These are phyloP conservation scores for Scelioninae gen. 2 DNA, from an alignment of 2,888 invertebrate genomes.

Conservation along the genomic window DNA sequence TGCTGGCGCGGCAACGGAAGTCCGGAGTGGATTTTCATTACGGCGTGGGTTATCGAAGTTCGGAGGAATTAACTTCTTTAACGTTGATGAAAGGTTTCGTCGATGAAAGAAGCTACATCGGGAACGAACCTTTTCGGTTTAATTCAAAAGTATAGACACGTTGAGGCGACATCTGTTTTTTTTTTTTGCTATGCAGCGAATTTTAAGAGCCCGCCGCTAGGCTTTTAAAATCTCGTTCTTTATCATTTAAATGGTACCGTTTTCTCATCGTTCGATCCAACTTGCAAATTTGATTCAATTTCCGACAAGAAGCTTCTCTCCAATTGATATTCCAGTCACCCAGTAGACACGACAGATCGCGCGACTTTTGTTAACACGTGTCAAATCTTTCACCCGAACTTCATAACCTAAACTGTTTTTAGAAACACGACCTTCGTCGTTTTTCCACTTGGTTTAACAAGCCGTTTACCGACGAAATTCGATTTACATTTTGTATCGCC, in stretches of 20 bases:
- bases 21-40: too few species aligned
- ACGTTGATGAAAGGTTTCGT: constrained; percentile 81
- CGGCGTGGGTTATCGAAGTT: constrained; percentile 11
- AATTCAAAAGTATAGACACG: too few species aligned
- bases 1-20: constrained; percentile 32
- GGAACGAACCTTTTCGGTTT: too few species aligned
- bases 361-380: constrained; percentile 50
- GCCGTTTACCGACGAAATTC: constrained; percentile 23
- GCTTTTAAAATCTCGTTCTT: too few species aligned
- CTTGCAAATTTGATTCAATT: too few species aligned
- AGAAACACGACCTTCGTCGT: constrained; percentile 27
- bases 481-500: constrained; percentile 30
- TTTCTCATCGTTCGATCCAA: too few species aligned
- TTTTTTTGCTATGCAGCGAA: too few species aligned
- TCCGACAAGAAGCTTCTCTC: too few species aligned
- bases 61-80: constrained; percentile 11
- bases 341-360: constrained; percentile 39
- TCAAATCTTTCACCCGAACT: constrained; percentile 43
- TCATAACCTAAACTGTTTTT: constrained; percentile 46
- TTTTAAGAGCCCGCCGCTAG: too few species aligned
- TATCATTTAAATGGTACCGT: too few species aligned
- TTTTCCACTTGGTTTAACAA: constrained; percentile 48
- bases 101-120: not conserved
- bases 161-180: too few species aligned
- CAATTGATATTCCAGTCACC: constrained; percentile 68